Evolutionary conservation across 2,888 invertebrate genomes (phyloP), one percentile per base, ranked within the genome.

Genomic region (Thera britannica): DNA sequence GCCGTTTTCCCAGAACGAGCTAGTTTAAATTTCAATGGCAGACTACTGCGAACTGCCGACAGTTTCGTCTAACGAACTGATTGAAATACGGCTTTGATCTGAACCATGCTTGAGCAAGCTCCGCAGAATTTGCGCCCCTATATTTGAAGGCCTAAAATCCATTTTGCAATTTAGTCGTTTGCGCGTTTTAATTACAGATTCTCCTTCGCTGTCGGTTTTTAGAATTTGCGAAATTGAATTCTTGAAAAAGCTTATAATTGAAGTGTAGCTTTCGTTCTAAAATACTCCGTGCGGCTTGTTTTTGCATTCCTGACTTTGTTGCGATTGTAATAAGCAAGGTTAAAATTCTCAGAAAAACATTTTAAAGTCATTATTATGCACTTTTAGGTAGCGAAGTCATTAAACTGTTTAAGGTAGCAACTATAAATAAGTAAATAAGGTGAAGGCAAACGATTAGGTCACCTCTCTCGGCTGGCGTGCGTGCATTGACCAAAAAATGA

Each of bases 11-110:
- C 81, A 85, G 92, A 92, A 93, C 77, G 75, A 70, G 79, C 87
- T 91, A 90, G 91, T 92, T 93, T 90, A 89, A 91, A 92, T 92
- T 92, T 93, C 92, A 91, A 92, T 90, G 85, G 89, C 82, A 79
- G 85, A 84, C 84, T 91, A 90, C 90, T 84, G 87, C 87, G 90
- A 90, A 89, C 80, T 77, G 78, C 79, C 83, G 83, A 78, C 88
- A 81, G 84, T 87, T 90, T 90, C 84, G 87, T 84, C 88, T 90
- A 89, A 92, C 90, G 85, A 92, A 90, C 89, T 83, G 88, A 91
- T 90, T 88, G 89, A 88, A 89, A 90, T 87, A 88, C 83, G 81
- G 83, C 89, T 90, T 90, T 90, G 88, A 91, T 89, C 83, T 85
- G 73, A 62, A 62, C 61, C 67, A 62, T n/a, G 49, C 34, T 52